A percentile compares a stretch with the other conserved stretches of the same genome.
Evolutionary conservation across 23 tunicate genomes (phyloP).

Genomic region (Styela clava): DNA sequence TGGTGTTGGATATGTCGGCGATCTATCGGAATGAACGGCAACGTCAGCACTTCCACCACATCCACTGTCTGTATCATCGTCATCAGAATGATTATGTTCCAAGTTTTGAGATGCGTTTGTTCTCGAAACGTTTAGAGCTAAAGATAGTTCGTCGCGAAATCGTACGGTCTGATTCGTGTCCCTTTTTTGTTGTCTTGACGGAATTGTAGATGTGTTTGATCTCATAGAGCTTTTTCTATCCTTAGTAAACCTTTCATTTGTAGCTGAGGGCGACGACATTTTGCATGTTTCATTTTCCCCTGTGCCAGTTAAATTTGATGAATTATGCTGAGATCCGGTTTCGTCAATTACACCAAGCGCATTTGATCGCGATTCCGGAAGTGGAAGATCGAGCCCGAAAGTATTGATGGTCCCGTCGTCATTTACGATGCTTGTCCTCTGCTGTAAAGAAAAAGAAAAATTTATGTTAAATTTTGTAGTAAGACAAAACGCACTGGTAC

Average conservation of each 20-base stretch:
- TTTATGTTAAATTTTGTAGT: no score
- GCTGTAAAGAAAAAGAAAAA: not conserved
- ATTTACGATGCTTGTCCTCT: not conserved
- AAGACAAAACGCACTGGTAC: no score
- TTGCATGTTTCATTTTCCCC: not conserved
- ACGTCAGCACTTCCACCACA: conserved; percentile 23
- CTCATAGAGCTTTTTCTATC: not conserved
- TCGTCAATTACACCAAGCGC: not conserved
- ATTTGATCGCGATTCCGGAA: not conserved
- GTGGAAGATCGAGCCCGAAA: not conserved
- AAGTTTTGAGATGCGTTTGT: not conserved
- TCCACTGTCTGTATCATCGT: conserved; percentile 27
- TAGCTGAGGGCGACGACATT: not conserved
- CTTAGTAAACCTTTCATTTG: not conserved
- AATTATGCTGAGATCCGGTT: conserved; percentile 12
- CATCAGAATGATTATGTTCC: not conserved
- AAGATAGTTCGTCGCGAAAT: conserved; percentile 4
- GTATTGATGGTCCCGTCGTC: conserved; percentile 14
- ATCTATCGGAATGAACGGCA: conserved; percentile 1
- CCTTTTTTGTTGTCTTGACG: not conserved
- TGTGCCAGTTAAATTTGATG: not conserved
- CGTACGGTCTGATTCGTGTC: not conserved
- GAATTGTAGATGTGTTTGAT: not conserved
- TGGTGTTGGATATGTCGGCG: not conserved
- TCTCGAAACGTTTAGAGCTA: not conserved